Evolutionary conservation across 2,888 invertebrate genomes (phyloP), one percentile per base, ranked within the genome.

Genomic region (Philereme vetulata): DNA sequence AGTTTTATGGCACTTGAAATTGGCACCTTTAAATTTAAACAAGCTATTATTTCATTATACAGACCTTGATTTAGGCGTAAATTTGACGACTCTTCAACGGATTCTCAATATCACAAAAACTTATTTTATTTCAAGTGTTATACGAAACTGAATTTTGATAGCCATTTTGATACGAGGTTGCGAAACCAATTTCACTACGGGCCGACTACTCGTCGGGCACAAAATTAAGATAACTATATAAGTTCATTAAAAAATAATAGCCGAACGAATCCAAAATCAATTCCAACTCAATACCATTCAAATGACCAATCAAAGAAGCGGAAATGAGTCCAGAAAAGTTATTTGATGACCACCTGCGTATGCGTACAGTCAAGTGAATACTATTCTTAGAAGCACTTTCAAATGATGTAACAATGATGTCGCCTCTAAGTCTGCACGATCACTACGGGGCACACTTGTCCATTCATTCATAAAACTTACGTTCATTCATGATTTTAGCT

Each of bases 291-390:
- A 58, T 51, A 33, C 51, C 45, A 47, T 58, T 55, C 43, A 51
- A 62, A 55, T 48, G 44, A 58, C 45, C 45, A 65, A 67, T 64
- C 52, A 45, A 56, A 45, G 55, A 71, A 84, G 67, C 89, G 89
- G 90, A 90, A 88, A 90, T 84, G 88, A 85, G 78, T 67, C 63
- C 78, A 72, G 79, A 82, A 86, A 83, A 82, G 81, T 76, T 72
- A 82, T 88, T 85, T 84, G 85, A 89, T 86, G 84, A 82, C 79
- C 86, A 90, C 87, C 88, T 88, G 88, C 75, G 36, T 45, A 33
- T 88, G 88, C 75, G 36, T 47, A 33, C 51, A 69, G 69, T 71
- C 64, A 67, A 70, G 64, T 66, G 64, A 57, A 50, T 40, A 46
- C 51, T 21, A 58, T 84, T 84, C 81, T 67, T 3, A 67, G 82